A percentile compares a stretch with the other conserved stretches of the same genome.
Evolutionary conservation across 2,888 invertebrate species (phyloP).

Genomic region (Magallana nippona): DNA sequence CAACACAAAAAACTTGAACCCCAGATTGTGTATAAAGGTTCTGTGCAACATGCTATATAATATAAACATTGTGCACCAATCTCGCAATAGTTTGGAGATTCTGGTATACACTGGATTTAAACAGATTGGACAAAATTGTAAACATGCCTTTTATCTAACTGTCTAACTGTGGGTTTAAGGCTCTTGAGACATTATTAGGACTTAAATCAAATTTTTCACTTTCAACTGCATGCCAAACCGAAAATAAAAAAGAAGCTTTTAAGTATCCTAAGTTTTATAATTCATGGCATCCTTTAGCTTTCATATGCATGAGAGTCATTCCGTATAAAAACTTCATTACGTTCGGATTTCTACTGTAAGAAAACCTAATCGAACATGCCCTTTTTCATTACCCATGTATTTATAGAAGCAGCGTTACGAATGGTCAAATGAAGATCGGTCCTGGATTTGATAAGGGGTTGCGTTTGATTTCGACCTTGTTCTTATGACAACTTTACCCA

Average conservation of each 20-base stretch:
- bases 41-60: not conserved
- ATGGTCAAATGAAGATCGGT: constrained; percentile 25
- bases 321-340: too few relatives aligned
- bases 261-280: too few relatives aligned
- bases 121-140: not conserved
- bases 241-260: not conserved
- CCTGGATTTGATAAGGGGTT: not conserved
- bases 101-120: not conserved
- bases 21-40: too few relatives aligned
- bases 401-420: not conserved
- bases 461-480: constrained; percentile 33
- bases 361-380: too few relatives aligned
- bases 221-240: not conserved
- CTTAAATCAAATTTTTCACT: too few relatives aligned
- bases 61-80: constrained; percentile 2
- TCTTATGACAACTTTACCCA: constrained; percentile 52
- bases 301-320: too few relatives aligned
- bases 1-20: not conserved
- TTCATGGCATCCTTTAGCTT: too few relatives aligned
- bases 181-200: too few relatives aligned
- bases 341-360: too few relatives aligned
- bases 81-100: not conserved
- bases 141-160: not conserved
- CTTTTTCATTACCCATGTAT: not conserved
- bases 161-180: too few relatives aligned